Conservation (phyloP, 2,113 vertebrate genomes). For the Atractosteus spatula region DNA sequence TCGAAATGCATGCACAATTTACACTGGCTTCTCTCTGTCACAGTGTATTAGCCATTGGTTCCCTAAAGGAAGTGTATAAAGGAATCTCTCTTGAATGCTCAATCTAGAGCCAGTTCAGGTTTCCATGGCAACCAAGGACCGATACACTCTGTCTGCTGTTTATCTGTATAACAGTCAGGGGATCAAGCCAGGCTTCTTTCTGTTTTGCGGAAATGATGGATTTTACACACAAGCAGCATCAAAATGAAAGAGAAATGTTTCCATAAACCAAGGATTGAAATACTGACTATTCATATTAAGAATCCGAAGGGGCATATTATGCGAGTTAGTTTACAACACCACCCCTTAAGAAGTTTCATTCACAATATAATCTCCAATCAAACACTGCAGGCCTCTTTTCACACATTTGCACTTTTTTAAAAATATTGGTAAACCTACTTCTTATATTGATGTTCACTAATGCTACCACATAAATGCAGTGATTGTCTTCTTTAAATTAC, state of each 20-base stretch:
- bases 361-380: too few relatives aligned
- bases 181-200: slow-evolving; percentile 20
- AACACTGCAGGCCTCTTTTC: too few relatives aligned
- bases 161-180: slow-evolving; percentile 18
- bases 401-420: too few relatives aligned
- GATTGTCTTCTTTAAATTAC: too few relatives aligned
- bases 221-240: not conserved
- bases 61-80: slow-evolving; percentile 34
- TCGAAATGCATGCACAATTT: slow-evolving; percentile 7
- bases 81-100: slow-evolving; percentile 42
- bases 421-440: too few relatives aligned
- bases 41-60: slow-evolving; percentile 13
- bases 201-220: slow-evolving; percentile 3
- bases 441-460: too few relatives aligned
- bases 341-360: too few relatives aligned
- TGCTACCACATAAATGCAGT: too few relatives aligned
- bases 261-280: not conserved
- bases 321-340: too few relatives aligned
- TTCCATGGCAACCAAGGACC: slow-evolving; percentile 56
- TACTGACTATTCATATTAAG: not conserved
- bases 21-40: slow-evolving; percentile 16
- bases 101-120: slow-evolving; percentile 47
- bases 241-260: not conserved
- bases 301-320: too few relatives aligned
- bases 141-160: slow-evolving; percentile 22